Base-by-base conservation (phyloP, 2,888 invertebrate species). In the Polydrusus pterygomalis region DNA sequence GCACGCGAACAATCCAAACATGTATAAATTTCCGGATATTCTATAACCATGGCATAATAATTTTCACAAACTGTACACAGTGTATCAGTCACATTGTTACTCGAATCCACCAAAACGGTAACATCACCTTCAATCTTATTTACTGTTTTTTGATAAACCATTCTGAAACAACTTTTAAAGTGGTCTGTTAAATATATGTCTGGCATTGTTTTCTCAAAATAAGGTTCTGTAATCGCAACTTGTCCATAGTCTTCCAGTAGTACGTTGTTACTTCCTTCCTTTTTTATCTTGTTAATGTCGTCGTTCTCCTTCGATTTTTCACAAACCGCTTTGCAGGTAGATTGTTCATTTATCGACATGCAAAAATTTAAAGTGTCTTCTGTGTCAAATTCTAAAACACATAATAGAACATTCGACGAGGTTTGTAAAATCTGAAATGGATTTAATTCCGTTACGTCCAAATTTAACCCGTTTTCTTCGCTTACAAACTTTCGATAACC, bases 41-140 rank as follows among this genome's bases (percentile, higher is more conserved):
- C 8, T 43, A 25, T 45, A 45, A 25, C 45, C 11, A 17, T 45
- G 13, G 45, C 11, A 45, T n/a, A 45, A n/a, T 63, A 63, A 63
- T 63, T 63, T 63, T 63, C 63, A 63, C 63, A 63, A 11, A 63
- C 10, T 10, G 5, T n/a, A 13, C 62, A 62, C 43, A 43, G 17
- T 10, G 45, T 62, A 10, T 60, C 17, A 40, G 2, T 17, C 3
- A 10, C 10, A 8, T 10, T 15, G 25, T 18, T 9, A 0, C 9
- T 11, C 0, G 0, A 13, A 60, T 60, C 11, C 0, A 15, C 15
- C 18, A 34, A 58, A 25, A 34, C n/a, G 7, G 30, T 15, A n/a
- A 58, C 15, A 15, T 34, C 15, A 8, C 7, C n/a, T 8, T 3
- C 3, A 47, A 47, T 15, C 15, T 47, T 1, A 47, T 3, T 47